Evolutionary conservation across 1,140 invertebrate genomes (phyloP).

Genomic region (Bombus confusus): DNA sequence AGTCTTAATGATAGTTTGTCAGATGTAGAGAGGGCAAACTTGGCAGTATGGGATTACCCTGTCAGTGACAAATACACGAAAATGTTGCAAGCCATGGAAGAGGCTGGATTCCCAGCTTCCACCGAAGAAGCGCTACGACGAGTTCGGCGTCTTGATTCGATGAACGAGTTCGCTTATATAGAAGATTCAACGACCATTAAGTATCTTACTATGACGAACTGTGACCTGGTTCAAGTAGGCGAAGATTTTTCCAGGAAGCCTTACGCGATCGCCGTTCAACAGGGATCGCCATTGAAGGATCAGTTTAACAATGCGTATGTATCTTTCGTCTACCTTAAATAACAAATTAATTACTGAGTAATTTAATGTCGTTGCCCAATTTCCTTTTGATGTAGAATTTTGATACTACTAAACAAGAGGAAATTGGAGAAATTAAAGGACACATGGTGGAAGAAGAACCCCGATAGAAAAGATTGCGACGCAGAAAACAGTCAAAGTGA

Average conservation of each 20-base stretch:
- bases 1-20: slow-evolving; percentile 95
- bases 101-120: slow-evolving; percentile 90
- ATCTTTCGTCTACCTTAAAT: not conserved
- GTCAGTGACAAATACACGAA: slow-evolving; percentile 99
- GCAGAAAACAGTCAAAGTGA: slow-evolving; percentile 95
- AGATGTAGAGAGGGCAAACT: slow-evolving; percentile 93
- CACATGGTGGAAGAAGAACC: slow-evolving; percentile 97
- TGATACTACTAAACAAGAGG: slow-evolving; percentile 95
- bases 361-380: not conserved
- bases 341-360: not conserved
- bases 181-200: slow-evolving; percentile 97
- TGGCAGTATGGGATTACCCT: slow-evolving; percentile 99
- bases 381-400: slow-evolving; percentile 83
- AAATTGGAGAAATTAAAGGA: slow-evolving; percentile 96
- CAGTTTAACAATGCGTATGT: slow-evolving; percentile 95
- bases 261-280: slow-evolving; percentile 97
- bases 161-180: slow-evolving; percentile 96
- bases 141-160: slow-evolving; percentile 87
- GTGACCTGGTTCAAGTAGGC: slow-evolving; percentile 94
- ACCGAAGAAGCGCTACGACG: slow-evolving; percentile 90
- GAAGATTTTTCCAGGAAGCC: slow-evolving; percentile 98
- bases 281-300: slow-evolving; percentile 96
- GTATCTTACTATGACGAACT: slow-evolving; percentile 93
- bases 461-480: slow-evolving; percentile 90
- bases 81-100: slow-evolving; percentile 98